phyloP scores from a whole-genome alignment of 2,113 vertebrate genomes.

The Alexandromys fortis region DNA sequence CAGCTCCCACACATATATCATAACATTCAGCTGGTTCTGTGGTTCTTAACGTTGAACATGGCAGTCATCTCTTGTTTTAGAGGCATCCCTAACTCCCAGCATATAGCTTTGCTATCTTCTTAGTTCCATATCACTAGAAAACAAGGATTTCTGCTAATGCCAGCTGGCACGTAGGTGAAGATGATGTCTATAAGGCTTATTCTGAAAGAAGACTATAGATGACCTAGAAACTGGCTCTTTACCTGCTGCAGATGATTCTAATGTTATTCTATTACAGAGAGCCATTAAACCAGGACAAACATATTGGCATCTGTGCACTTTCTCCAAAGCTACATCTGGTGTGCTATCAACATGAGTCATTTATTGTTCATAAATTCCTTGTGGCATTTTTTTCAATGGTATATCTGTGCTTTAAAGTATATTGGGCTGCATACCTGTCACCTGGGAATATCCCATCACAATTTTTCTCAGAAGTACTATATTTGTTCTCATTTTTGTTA shows the following conservation, averaged over 20 bases:
- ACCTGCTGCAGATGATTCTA: background rate
- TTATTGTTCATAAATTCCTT: background rate
- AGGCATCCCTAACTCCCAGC: background rate
- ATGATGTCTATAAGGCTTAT: background rate
- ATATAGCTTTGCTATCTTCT: background rate
- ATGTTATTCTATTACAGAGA: background rate
- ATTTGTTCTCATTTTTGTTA: background rate
- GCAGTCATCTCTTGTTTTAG: background rate
- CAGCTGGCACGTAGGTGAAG: background rate
- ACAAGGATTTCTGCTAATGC: background rate
- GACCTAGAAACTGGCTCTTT: background rate
- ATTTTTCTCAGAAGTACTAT: background rate
- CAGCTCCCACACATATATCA: too few species aligned
- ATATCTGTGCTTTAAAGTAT: background rate
- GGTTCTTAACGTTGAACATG: background rate
- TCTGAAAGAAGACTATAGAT: background rate
- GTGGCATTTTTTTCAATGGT: background rate
- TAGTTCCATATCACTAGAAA: background rate
- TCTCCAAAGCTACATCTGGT: background rate
- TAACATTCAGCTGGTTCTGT: background rate
- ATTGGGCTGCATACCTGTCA: background rate
- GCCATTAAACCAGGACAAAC: background rate
- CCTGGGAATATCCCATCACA: background rate
- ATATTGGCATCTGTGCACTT: background rate
- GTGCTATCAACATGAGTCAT: background rate